Conservation (phyloP, 2,888 invertebrate species). For the Timandra comae region DNA sequence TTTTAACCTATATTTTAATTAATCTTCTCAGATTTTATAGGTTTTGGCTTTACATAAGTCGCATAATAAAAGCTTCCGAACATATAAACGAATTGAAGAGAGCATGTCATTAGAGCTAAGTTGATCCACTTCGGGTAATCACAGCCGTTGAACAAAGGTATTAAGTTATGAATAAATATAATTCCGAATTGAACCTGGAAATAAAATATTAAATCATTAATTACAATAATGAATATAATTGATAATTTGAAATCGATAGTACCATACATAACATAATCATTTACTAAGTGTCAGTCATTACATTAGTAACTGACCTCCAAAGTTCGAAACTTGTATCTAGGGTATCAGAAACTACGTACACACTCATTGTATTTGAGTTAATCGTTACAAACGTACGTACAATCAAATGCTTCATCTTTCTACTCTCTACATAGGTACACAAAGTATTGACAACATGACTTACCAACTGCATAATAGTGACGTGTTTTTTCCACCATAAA, state of each 20-base stretch:
- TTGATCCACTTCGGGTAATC: conserved; percentile 26
- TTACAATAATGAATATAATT: background rate
- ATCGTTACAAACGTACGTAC: too few relatives aligned
- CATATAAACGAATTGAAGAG: conserved; percentile 25
- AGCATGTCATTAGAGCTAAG: background rate
- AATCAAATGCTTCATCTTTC: too few relatives aligned
- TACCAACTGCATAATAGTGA: conserved; percentile 88
- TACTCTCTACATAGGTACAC: too few relatives aligned
- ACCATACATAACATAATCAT: too few relatives aligned
- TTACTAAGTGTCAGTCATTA: too few relatives aligned
- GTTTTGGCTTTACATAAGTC: conserved; percentile 16
- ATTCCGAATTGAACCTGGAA: conserved; percentile 26
- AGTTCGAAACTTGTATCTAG: too few relatives aligned
- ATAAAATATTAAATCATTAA: background rate
- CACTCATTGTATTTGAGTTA: too few relatives aligned
- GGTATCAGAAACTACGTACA: too few relatives aligned
- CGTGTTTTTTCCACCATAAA: conserved; percentile 93
- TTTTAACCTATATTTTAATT: too few relatives aligned
- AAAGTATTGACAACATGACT: conserved; percentile 32
- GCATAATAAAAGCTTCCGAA: conserved; percentile 29
- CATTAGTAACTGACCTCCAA: too few relatives aligned
- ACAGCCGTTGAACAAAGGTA: conserved; percentile 16
- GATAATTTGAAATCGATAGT: too few relatives aligned
- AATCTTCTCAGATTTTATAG: too few relatives aligned
- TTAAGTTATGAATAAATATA: conserved; percentile 24